Evolutionary conservation across 2,888 invertebrate species (phyloP), one percentile per base, ranked within the genome.

Genomic region (Habrosyne pyritoides): DNA sequence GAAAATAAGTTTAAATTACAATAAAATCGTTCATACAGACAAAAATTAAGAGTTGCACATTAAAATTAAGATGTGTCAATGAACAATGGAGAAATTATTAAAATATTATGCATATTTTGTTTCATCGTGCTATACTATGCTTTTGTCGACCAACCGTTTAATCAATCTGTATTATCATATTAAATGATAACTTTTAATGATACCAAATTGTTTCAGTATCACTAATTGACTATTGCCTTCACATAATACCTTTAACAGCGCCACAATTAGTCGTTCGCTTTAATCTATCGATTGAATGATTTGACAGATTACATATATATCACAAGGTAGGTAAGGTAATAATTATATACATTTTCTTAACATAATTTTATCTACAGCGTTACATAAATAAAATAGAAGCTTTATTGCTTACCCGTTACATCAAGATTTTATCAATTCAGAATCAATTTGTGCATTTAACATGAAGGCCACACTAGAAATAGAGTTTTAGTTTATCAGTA

Each of bases 391-490:
- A 72, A 66, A 71, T 66, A 59, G 76, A 83, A 84, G 83, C 82
- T 47, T 75, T 78, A 81, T 78, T 80, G 83, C 81, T 81, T 72
- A 81, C 56, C 57, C 54, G 70, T 78, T 77, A 61, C 71, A 67
- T 73, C 64, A 54, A 69, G 74, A 73, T 75, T 73, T 77, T 69
- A 72, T 71, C 70, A 70, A 69, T 68, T 83, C 83, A 84, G 84
- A 85, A 84, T 84, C 82, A 77, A 77, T 71, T 69, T 69, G 69
- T 68, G 69, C 69, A 67, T 68, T 69, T 71, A 71, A 26, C 48
- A 55, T 42, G 36, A 42, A 42, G 18, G 36, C 36, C 14, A 18
- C 7, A 14, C 33, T 10, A 36, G 10, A 36, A 36, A 12, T 12
- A 36, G 2, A n/a, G n/a, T n/a, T n/a, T n/a, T n/a, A n/a, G n/a